Evolutionary conservation across 1,140 invertebrate species (phyloP).

Genomic region (Neelides sp.): DNA sequence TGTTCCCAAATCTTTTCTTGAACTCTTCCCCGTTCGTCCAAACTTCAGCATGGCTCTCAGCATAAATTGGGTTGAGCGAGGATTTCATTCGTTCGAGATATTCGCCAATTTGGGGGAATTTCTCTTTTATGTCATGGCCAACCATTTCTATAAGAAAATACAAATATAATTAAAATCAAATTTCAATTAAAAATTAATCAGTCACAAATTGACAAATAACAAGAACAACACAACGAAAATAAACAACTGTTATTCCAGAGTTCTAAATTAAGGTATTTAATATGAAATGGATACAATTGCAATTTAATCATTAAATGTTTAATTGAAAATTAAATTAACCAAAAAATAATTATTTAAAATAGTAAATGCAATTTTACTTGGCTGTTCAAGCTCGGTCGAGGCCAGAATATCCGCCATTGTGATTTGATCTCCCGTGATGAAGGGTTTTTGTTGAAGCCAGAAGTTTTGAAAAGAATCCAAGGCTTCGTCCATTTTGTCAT

Average conservation of each 20-base stretch:
- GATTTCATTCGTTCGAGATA: slow-evolving; percentile 51
- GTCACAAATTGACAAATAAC: too few species aligned
- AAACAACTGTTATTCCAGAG: too few species aligned
- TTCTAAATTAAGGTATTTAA: too few species aligned
- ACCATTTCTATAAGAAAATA: slow-evolving; percentile 40
- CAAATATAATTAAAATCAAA: neutral
- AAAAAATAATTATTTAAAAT: too few species aligned
- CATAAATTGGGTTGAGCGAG: slow-evolving; percentile 49
- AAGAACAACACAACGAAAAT: too few species aligned
- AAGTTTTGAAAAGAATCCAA: slow-evolving; percentile 37
- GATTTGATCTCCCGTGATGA: slow-evolving; percentile 50
- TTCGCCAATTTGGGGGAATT: slow-evolving; percentile 44
- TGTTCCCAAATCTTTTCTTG: too few species aligned
- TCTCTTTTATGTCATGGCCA: slow-evolving; percentile 47
- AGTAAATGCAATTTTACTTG: too few species aligned
- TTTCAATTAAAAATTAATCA: too few species aligned
- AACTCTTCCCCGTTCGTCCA: too few species aligned
- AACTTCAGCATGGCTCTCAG: slow-evolving; percentile 55
- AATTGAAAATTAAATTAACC: too few species aligned
- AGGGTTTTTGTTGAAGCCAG: slow-evolving; percentile 43
- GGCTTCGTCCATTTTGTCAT: slow-evolving; percentile 31
- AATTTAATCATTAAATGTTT: too few species aligned
- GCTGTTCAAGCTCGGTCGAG: slow-evolving; percentile 70
- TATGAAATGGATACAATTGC: too few species aligned
- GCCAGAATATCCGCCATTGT: slow-evolving; percentile 67